Evolutionary conservation across 2,888 invertebrate genomes (phyloP), one percentile per base, ranked within the genome.

Genomic region (Nyleta sp.): DNA sequence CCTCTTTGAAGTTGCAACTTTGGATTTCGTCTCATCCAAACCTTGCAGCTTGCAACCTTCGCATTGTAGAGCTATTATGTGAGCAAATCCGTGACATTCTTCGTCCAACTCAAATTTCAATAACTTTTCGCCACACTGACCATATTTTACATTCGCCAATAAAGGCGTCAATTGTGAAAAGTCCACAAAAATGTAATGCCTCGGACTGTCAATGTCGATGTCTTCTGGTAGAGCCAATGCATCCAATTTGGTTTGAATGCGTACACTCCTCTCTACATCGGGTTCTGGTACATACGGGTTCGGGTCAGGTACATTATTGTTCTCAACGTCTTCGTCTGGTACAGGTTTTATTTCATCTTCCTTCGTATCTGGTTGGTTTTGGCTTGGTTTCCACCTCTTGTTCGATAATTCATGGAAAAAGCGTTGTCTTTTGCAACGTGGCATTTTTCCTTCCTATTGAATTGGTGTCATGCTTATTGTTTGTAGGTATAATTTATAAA

Each of bases 31-130:
- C 10, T 35, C 11, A 33, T 74, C 59, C 17, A 57, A 60, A 33
- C 67, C 67, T 17, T 13, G 17, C 0, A 10, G 13, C 18, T 68
- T 53, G 15, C 65, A 77, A 38, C 52, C 52, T 10, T 72, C 42
- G 33, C 77, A 72, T 50, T 46, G 13, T 0, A 64, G 35, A n/a
- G 2, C n/a, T 11, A 77, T 59, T 60, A 17, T 50, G 22, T 15
- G 65, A 18, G 10, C 35, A 72, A 70, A 70, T 42, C 60, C 59
- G 3, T 71, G 17, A 28, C 28, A 0, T 13, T 64, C 31, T 50
- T 76, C 17, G 13, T 17, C 38, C 13, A 76, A n/a, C 11, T 3
- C 2, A 59, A 57, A 57, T 13, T 64, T 50, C 59, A 76, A 52
- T 8, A 42, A 64, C 35, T 35, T 35, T 35, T 35, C 35, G 35